These are phyloP conservation scores for Tetranychus piercei DNA, from an alignment of 2,888 invertebrate genomes.

Conservation along the genomic window DNA sequence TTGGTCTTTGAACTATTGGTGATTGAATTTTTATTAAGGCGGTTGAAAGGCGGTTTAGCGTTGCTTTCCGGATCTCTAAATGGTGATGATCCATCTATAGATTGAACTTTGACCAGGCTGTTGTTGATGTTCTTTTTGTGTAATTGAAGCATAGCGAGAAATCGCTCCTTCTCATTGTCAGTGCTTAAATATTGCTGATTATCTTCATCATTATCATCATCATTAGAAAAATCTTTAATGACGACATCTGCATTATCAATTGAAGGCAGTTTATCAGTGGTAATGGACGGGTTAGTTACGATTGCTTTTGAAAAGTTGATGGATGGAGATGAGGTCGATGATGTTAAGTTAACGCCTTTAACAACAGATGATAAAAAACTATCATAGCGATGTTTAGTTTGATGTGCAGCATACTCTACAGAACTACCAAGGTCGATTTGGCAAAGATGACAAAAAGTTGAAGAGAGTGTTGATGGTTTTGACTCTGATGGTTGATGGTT, in stretches of 20 bases:
- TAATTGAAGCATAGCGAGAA: conserved; percentile 59
- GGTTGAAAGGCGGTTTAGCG: conserved; percentile 22
- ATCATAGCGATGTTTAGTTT: conserved; percentile 23
- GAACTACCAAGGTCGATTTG: conserved; percentile 45
- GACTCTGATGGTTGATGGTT: too few species aligned
- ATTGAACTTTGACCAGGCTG: not conserved
- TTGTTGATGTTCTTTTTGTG: conserved; percentile 31
- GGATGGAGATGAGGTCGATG: not conserved
- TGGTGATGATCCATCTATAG: not conserved
- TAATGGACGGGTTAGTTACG: not conserved
- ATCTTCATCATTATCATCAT: not conserved
- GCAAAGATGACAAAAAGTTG: conserved; percentile 31
- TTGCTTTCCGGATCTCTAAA: conserved; percentile 22
- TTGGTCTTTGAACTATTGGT: not conserved
- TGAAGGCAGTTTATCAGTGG: not conserved
- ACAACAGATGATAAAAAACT: not conserved
- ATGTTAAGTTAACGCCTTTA: not conserved
- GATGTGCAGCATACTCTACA: conserved; percentile 29
- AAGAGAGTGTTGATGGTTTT: not conserved
- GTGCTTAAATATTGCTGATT: not conserved
- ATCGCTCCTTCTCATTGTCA: conserved; percentile 45
- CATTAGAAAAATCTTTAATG: not conserved
- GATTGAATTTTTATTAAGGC: not conserved
- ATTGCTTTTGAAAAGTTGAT: not conserved
- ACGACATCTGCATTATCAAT: not conserved